These are phyloP conservation scores for Dendroctonus ponderosae DNA, from an alignment of 1,140 invertebrate species.

Conservation along the genomic window DNA sequence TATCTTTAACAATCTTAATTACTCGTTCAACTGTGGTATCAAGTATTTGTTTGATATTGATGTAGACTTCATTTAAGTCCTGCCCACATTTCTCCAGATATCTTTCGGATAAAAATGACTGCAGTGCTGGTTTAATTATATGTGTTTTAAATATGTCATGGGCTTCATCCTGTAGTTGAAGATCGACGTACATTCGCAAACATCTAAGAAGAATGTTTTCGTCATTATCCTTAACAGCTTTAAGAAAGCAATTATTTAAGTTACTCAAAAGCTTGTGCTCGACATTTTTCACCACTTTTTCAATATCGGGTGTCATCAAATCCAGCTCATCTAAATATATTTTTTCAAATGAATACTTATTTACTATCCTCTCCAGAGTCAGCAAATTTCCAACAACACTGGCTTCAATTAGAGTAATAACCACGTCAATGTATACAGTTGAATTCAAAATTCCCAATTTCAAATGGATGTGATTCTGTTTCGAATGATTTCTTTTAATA, in stretches of 20 bases:
- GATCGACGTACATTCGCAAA: conserved; percentile 64
- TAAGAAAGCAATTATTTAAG: conserved; percentile 62
- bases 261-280: conserved; percentile 58
- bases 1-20: conserved; percentile 59
- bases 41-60: conserved; percentile 71
- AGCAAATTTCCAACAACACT: conserved; percentile 36
- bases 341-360: conserved; percentile 66
- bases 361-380: conserved; percentile 54
- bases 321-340: conserved; percentile 61
- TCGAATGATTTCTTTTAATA: conserved; percentile 38
- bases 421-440: conserved; percentile 39
- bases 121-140: conserved; percentile 70
- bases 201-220: conserved; percentile 59
- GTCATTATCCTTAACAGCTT: conserved; percentile 58
- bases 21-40: conserved; percentile 63
- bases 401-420: conserved; percentile 34
- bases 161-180: conserved; percentile 67
- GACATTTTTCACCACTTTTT: conserved; percentile 53
- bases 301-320: conserved; percentile 52
- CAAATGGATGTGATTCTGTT: conserved; percentile 38
- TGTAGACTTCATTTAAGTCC: conserved; percentile 72
- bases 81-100: conserved; percentile 63
- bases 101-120: conserved; percentile 72
- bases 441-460: conserved; percentile 40
- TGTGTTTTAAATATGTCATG: conserved; percentile 70